Percentiles rank a stretch among this genome's conserved stretches.
phyloP scores from a whole-genome alignment of 1,140 invertebrate species.

The Rhopalosiphum maidis region DNA sequence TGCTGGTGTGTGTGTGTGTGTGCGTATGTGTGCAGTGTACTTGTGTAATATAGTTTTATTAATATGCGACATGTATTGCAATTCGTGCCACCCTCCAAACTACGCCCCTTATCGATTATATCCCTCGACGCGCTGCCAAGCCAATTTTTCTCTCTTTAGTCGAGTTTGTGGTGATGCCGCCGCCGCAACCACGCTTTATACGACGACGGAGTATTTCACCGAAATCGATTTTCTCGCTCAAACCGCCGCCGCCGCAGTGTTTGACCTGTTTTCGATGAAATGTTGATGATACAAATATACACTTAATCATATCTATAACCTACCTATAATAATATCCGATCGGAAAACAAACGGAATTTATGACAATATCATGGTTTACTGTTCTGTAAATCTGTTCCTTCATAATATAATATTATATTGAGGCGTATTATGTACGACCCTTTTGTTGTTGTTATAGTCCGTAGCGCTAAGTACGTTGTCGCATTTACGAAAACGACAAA shows the following conservation, averaged over 20 bases:
- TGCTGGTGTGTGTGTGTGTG: background rate
- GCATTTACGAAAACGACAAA: background rate
- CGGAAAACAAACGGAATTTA: background rate
- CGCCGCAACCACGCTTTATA: background rate
- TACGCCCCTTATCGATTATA: background rate
- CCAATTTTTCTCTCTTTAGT: slow-evolving; percentile 6
- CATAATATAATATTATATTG: background rate
- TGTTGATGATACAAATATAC: background rate
- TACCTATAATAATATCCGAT: background rate
- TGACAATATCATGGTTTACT: background rate
- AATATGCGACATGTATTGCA: background rate
- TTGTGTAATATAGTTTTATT: background rate
- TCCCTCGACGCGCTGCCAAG: background rate
- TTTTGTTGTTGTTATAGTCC: background rate
- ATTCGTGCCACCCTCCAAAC: background rate
- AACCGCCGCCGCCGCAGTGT: background rate
- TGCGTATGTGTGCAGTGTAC: background rate
- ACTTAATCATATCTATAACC: background rate
- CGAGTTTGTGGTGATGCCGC: slow-evolving; percentile 11
- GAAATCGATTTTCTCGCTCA: slow-evolving; percentile 47
- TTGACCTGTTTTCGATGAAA: slow-evolving; percentile 41
- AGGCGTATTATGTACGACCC: too few relatives aligned
- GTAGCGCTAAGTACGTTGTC: background rate
- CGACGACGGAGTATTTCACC: slow-evolving; percentile 16
- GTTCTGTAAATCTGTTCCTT: background rate